These are phyloP conservation scores for Xanthorhoe spadicearia DNA, from an alignment of 2,888 invertebrate genomes.

Conservation along the genomic window DNA sequence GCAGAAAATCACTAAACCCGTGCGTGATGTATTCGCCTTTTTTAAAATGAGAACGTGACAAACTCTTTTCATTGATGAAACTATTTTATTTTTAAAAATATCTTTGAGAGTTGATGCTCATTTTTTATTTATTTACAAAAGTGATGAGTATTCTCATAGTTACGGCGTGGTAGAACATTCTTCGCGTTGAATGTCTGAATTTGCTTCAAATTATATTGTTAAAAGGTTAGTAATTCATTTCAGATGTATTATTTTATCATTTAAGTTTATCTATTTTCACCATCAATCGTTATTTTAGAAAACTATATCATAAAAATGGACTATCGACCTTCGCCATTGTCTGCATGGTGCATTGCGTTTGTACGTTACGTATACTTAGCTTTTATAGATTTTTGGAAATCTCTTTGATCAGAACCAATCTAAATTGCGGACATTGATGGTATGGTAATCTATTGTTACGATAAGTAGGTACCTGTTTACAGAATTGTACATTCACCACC, in stretches of 20 bases:
- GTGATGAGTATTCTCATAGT: conserved; percentile 83
- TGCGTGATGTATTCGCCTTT: conserved; percentile 79
- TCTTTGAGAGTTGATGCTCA: conserved; percentile 82
- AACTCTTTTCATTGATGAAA: conserved; percentile 78
- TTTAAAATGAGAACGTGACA: conserved; percentile 85
- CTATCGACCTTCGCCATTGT: conserved; percentile 84
- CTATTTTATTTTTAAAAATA: conserved; percentile 79
- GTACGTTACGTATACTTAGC: conserved; percentile 41
- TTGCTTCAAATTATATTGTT: conserved; percentile 76
- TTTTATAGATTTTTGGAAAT: conserved; percentile 45
- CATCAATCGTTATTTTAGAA: conserved; percentile 41
- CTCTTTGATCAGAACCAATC: conserved; percentile 1
- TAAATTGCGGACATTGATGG: conserved; percentile 11
- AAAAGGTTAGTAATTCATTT: conserved; percentile 72
- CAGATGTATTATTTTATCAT: conserved; percentile 35
- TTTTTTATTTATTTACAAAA: conserved; percentile 84
- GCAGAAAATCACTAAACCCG: conserved; percentile 82
- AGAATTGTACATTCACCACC: background rate
- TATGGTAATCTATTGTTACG: background rate
- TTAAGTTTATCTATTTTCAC: conserved; percentile 10
- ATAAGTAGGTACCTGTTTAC: too few species aligned
- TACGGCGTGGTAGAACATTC: conserved; percentile 83
- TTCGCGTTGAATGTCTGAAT: conserved; percentile 76
- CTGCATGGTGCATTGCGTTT: conserved; percentile 85
- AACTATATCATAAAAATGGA: conserved; percentile 57